These are phyloP conservation scores for Rhea americana DNA, from an alignment of 2,113 vertebrate species.

Conservation along the genomic window DNA sequence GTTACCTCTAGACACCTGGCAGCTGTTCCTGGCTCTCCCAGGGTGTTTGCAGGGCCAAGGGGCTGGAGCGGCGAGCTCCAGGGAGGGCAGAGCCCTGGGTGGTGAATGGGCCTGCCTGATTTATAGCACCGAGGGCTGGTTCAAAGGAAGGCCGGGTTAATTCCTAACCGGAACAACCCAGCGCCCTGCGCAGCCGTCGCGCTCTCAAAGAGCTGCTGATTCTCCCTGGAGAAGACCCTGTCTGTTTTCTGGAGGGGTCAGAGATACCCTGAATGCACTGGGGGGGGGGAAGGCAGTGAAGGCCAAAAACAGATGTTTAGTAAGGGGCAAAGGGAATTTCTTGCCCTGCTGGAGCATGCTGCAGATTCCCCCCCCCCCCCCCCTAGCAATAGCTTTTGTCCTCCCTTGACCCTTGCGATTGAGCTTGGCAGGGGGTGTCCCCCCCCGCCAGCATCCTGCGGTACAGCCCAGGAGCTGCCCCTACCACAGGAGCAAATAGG, in stretches of 20 bases:
- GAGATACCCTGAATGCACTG: background rate
- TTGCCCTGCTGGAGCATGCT: background rate
- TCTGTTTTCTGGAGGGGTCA: conserved; percentile 13
- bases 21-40: conserved; percentile 66
- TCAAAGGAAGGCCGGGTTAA: conserved; percentile 74
- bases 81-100: conserved; percentile 64
- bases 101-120: conserved; percentile 73
- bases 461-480: background rate
- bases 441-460: background rate
- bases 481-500: accelerated
- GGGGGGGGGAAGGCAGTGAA: background rate
- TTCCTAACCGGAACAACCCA: conserved; percentile 70
- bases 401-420: background rate
- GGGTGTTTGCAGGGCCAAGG: conserved; percentile 48
- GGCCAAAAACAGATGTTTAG: background rate
- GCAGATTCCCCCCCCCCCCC: no score
- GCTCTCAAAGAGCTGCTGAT: conserved; percentile 3
- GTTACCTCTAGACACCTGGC: conserved; percentile 71
- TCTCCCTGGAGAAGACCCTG: conserved; percentile 17
- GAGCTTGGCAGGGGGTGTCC: background rate
- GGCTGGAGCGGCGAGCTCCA: conserved; percentile 23
- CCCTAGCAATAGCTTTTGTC: background rate
- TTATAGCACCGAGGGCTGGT: conserved; percentile 64
- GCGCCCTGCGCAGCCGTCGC: background rate
- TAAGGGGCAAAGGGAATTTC: background rate